Percentiles rank a stretch among this genome's conserved stretches.
These are phyloP conservation scores for Stenchaetothrips biformis DNA, from an alignment of 2,888 invertebrate species.

Conservation along the genomic window DNA sequence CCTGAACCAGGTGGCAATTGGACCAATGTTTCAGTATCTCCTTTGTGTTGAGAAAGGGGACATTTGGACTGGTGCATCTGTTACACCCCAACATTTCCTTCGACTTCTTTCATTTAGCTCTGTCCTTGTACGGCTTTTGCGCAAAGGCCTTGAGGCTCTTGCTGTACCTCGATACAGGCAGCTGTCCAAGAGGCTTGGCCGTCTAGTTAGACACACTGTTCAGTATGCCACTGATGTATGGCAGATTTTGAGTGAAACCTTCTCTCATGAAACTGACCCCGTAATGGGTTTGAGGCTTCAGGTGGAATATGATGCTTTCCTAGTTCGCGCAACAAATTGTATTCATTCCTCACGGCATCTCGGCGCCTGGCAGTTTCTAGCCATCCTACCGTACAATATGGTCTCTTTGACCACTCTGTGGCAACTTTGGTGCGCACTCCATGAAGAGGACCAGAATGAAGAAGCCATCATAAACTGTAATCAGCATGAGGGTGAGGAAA, in stretches of 20 bases:
- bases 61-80: constrained; percentile 39
- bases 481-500: constrained; percentile 27
- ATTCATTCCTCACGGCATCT: constrained; percentile 66
- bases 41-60: constrained; percentile 36
- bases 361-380: constrained; percentile 77
- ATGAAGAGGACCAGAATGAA: constrained; percentile 1
- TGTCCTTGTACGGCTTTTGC: constrained; percentile 58
- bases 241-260: constrained; percentile 51
- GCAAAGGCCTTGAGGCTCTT: constrained; percentile 62
- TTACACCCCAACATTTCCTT: constrained; percentile 58
- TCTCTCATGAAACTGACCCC: not conserved
- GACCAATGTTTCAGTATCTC: constrained; percentile 57
- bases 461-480: constrained; percentile 30
- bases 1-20: constrained; percentile 70
- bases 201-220: constrained; percentile 63
- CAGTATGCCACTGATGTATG: constrained; percentile 70
- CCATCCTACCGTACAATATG: constrained; percentile 63
- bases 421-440: constrained; percentile 47
- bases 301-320: constrained; percentile 68
- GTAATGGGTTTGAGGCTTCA: constrained; percentile 50
- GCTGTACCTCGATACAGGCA: constrained; percentile 61
- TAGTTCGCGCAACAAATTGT: constrained; percentile 62
- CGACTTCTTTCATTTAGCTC: constrained; percentile 65
- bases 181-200: constrained; percentile 63
- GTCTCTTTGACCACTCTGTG: constrained; percentile 57